Evolutionary conservation across 2,888 invertebrate genomes (phyloP).

Genomic region (Cataglyphis altisquamis): DNA sequence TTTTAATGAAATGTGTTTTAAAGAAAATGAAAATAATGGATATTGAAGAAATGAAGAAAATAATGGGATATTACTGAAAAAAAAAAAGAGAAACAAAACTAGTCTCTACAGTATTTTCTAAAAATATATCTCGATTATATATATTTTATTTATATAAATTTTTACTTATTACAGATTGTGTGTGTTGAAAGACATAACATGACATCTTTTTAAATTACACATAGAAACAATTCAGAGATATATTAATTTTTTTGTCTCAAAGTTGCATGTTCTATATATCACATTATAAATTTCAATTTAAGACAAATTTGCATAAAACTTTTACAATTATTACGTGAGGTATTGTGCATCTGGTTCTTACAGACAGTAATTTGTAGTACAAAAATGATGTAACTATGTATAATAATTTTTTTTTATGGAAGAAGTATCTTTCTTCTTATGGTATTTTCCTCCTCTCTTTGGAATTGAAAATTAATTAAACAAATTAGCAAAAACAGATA

Average conservation of each 20-base stretch:
- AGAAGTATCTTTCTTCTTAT: neutral
- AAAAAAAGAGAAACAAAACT: neutral
- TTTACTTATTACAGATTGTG: conserved; percentile 9
- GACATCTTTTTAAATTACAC: neutral
- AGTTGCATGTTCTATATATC: conserved; percentile 64
- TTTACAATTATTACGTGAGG: conserved; percentile 76
- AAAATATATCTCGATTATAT: conserved; percentile 3
- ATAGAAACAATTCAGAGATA: neutral
- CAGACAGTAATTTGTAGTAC: conserved; percentile 71
- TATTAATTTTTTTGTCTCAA: conserved; percentile 40
- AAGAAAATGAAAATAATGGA: neutral
- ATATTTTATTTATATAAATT: conserved; percentile 11
- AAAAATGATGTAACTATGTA: conserved; percentile 77
- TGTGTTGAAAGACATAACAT: neutral
- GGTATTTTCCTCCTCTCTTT: neutral
- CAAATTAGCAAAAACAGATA: neutral
- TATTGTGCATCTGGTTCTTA: conserved; percentile 86
- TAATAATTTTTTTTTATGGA: conserved; percentile 5
- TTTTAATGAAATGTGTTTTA: conserved; percentile 8
- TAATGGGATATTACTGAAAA: neutral
- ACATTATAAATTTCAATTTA: conserved; percentile 54
- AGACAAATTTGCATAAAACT: conserved; percentile 58
- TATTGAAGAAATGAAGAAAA: neutral
- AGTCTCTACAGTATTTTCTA: neutral
- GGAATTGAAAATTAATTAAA: neutral